Base-by-base conservation (phyloP, 37 sponge, comb jelly and placozoan species). In the Aphrocallistes beatrix region DNA sequence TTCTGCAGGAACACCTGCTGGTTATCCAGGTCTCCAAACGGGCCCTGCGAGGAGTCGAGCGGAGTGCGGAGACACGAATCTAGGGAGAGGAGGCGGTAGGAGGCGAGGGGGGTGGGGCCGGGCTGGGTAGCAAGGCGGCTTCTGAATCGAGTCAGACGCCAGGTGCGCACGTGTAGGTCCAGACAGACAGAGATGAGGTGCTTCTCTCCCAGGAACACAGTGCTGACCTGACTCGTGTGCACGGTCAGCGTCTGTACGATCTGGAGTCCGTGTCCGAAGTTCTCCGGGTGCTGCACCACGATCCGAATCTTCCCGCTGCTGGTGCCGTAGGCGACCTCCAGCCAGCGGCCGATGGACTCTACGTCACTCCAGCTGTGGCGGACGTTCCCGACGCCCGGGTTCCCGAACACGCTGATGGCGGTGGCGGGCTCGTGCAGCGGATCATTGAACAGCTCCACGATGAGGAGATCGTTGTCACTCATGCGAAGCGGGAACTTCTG, bases 281-380 rank as follows among this genome's bases (percentile, higher is more conserved):
- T 97, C 86, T 97, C 98, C 0, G 98, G 98, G 47, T 97, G 98
- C 38, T 95, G 87, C 32, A 97, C 95, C 6, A 97, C 93, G 81
- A 94, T 87, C 37, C 93, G 84, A 37, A 94, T 93, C 37, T 51
- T 88, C 3, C 98, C 98, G n/a, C 86, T 88, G 16, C 51, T 83
- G 16, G 98, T 97, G 36, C 98, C 98, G 84, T 97, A 97, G 23
- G 98, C 98, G 42, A 97, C 93, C 85, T 97, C 98, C 85, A 97
- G 91, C 93, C 94, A 97, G 51, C 90, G 10, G 81, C 38, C 51
- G 13, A 39, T 85, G 13, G 81, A 86, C 37, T 38, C 37, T 45
- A 38, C 39, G 25, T 82, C 36, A 25, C 34, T 51, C 42, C 82
- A 39, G 38, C 34, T n/a, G 17, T 84, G 13, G 36, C 38, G 51